Evolutionary conservation across 2,888 invertebrate genomes (phyloP).

Genomic region (Hyppa rectilinea): DNA sequence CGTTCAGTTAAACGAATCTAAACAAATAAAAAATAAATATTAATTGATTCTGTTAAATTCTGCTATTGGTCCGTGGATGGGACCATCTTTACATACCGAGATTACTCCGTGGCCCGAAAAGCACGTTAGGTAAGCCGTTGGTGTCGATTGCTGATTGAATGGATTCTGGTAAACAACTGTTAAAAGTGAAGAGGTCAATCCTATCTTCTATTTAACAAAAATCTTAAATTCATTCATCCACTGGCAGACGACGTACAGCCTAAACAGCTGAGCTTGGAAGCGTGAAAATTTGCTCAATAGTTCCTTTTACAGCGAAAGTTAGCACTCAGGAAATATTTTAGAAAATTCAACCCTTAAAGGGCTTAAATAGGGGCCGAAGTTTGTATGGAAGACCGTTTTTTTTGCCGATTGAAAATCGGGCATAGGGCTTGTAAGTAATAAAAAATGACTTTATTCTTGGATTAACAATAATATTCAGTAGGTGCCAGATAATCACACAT

Average conservation of each 20-base stretch:
- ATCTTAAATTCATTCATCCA: neutral
- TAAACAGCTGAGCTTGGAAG: neutral
- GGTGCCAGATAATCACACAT: conserved; percentile 1
- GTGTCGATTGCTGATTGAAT: no score
- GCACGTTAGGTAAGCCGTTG: no score
- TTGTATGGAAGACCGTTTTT: neutral
- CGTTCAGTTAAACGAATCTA: neutral
- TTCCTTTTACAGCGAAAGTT: neutral
- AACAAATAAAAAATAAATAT: neutral
- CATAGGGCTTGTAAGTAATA: neutral
- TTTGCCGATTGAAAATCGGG: neutral
- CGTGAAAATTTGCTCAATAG: neutral
- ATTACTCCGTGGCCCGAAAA: no score
- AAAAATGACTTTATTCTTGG: neutral
- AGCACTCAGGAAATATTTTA: neutral
- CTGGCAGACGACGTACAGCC: neutral
- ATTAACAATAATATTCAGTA: neutral
- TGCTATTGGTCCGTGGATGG: no score
- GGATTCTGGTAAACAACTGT: neutral
- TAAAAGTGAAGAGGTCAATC: neutral
- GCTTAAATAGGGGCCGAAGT: neutral
- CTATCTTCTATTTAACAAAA: neutral
- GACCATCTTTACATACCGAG: no score
- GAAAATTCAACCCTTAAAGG: neutral
- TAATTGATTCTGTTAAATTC: neutral